Evolutionary conservation across 2,797 vertebrate genomes (phyloP).

Genomic region (Sitta carolinensis): DNA sequence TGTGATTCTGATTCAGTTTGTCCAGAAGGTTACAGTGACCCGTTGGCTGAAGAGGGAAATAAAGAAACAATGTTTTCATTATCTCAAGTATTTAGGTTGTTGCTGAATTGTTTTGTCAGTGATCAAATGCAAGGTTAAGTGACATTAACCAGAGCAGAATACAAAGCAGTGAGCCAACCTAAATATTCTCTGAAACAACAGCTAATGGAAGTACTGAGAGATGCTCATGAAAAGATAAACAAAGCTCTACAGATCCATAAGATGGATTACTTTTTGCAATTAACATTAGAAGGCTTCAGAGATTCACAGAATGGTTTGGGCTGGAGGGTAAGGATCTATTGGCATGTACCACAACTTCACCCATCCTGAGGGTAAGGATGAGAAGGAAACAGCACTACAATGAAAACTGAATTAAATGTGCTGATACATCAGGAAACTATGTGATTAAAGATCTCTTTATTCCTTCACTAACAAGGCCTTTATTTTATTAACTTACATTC

Average conservation of each 20-base stretch:
- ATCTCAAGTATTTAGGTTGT: background rate
- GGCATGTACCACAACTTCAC: background rate
- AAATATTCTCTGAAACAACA: background rate
- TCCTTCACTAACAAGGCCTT: background rate
- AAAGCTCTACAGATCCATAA: background rate
- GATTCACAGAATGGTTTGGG: background rate
- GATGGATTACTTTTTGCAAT: background rate
- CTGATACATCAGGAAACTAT: background rate
- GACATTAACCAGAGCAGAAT: background rate
- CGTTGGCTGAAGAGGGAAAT: background rate
- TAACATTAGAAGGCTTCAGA: background rate
- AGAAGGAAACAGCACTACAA: background rate
- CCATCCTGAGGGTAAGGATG: background rate
- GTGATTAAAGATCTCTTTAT: background rate
- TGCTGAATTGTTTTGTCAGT: background rate
- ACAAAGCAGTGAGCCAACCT: background rate
- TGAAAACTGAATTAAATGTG: background rate
- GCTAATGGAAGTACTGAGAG: background rate
- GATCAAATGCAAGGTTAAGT: background rate
- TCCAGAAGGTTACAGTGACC: background rate
- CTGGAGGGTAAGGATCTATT: background rate
- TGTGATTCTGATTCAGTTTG: background rate
- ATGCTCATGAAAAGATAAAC: background rate
- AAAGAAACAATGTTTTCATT: background rate
- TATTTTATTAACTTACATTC: background rate